Conservation (phyloP, 2,888 invertebrate species). For the Coelogynopora nodosa region DNA sequence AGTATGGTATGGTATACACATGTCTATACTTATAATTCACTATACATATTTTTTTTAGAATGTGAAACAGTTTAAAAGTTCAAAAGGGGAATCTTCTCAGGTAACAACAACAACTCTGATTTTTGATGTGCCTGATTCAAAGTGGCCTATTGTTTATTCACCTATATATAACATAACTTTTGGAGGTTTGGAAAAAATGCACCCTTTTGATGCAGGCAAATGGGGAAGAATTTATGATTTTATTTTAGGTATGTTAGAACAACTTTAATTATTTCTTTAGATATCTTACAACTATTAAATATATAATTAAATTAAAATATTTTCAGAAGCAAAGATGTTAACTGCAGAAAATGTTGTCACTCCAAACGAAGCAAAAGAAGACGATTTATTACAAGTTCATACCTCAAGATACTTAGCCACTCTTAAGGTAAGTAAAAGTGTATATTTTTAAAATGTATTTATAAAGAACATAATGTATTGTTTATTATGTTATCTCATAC, state of each 20-base stretch:
- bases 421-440: slow-evolving; percentile 66
- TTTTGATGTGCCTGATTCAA: not conserved
- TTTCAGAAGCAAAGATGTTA: not conserved
- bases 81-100: no score
- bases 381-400: slow-evolving; percentile 75
- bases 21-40: no score
- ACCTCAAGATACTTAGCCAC: slow-evolving; percentile 72
- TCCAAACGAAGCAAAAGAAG: slow-evolving; percentile 71
- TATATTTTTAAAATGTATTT: not conserved
- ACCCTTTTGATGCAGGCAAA: slow-evolving; percentile 82
- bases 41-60: no score
- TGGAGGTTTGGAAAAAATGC: slow-evolving; percentile 75
- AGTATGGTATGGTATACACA: no score
- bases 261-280: not conserved
- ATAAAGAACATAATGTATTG: not conserved
- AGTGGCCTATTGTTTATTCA: slow-evolving; percentile 73
- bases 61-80: no score
- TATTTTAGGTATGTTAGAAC: slow-evolving; percentile 56
- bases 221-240: slow-evolving; percentile 71
- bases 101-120: no score
- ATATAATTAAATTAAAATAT: not conserved
- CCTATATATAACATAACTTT: slow-evolving; percentile 76
- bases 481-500: slow-evolving; percentile 44
- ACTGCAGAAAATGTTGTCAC: slow-evolving; percentile 66
- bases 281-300: no score